A percentile compares a stretch with the other conserved stretches of the same genome.
Conservation (phyloP, 2,113 vertebrate genomes). For the Phyllopteryx taeniolatus region DNA sequence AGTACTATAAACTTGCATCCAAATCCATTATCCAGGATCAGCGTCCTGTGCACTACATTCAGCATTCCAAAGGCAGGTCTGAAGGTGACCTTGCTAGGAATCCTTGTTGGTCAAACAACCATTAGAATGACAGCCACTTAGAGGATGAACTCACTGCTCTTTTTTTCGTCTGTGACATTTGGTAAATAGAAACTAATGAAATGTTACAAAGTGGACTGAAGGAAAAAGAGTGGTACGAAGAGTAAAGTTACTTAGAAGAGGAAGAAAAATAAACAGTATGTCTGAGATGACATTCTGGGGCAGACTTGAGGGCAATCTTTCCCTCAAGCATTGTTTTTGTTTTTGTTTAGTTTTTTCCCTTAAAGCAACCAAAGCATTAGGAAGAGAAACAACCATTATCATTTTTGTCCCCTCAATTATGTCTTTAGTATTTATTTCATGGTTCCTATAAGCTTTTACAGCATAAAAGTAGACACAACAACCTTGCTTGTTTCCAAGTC, state of each 20-base stretch:
- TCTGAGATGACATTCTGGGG: no score
- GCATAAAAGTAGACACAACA: slow-evolving; percentile 15
- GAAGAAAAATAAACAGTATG: background rate
- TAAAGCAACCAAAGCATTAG: background rate
- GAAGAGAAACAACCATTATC: background rate
- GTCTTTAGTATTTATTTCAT: slow-evolving; percentile 19
- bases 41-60: background rate
- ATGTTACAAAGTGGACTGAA: slow-evolving; percentile 17
- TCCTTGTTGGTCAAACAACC: slow-evolving; percentile 27
- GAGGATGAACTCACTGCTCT: slow-evolving; percentile 35
- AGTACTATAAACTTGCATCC: background rate
- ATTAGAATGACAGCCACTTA: slow-evolving; percentile 44
- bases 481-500: slow-evolving; percentile 29
- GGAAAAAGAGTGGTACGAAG: background rate
- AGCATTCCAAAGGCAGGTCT: background rate
- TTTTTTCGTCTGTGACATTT: slow-evolving; percentile 27
- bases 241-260: background rate
- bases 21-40: slow-evolving; percentile 7
- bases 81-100: slow-evolving; percentile 47
- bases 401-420: background rate
- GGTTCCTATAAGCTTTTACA: slow-evolving; percentile 5
- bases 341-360: background rate
- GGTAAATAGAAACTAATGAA: slow-evolving; percentile 38
- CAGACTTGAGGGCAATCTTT: no score
- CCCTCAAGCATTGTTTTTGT: background rate